Percentiles rank a stretch among this genome's conserved stretches.
Conservation (phyloP, 92 coral and sea anemone species). For the Epizoanthus rinbou region DNA sequence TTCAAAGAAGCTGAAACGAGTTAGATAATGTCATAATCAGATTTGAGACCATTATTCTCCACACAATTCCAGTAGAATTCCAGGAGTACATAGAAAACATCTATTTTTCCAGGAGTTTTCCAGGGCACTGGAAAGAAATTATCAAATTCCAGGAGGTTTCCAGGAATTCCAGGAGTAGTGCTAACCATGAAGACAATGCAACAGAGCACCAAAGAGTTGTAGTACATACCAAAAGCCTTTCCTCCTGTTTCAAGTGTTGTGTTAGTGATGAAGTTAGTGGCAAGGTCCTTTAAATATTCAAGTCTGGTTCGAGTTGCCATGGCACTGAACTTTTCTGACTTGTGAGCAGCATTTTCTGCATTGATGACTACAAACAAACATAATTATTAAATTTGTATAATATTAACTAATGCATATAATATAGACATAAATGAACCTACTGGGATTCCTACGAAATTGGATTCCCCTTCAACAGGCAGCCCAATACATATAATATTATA, state of each 20-base stretch:
- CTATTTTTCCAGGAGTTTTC: too few species aligned
- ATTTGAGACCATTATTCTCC: too few species aligned
- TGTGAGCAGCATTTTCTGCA: constrained; percentile 99
- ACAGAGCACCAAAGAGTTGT: not conserved
- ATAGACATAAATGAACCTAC: too few species aligned
- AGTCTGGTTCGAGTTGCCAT: constrained; percentile 97
- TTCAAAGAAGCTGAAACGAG: too few species aligned
- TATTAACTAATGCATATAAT: not conserved
- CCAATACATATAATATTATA: not conserved
- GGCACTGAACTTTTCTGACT: constrained; percentile 97
- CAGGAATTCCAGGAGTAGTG: too few species aligned
- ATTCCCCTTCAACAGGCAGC: not conserved
- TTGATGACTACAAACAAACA: constrained; percentile 74
- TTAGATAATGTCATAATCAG: too few species aligned
- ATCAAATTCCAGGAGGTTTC: too few species aligned
- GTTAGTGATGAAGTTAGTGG: constrained; percentile 80
- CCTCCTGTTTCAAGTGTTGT: constrained; percentile 91
- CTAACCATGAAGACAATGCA: not conserved
- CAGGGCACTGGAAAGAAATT: too few species aligned
- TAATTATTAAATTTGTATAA: not conserved
- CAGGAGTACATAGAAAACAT: too few species aligned
- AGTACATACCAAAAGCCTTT: constrained; percentile 82
- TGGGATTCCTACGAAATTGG: too few species aligned
- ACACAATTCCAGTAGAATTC: too few species aligned
- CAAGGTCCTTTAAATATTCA: constrained; percentile 96